Evolutionary conservation across 2,797 vertebrate genomes (phyloP), one percentile per base, ranked within the genome.

Genomic region (Clarias pachynema): DNA sequence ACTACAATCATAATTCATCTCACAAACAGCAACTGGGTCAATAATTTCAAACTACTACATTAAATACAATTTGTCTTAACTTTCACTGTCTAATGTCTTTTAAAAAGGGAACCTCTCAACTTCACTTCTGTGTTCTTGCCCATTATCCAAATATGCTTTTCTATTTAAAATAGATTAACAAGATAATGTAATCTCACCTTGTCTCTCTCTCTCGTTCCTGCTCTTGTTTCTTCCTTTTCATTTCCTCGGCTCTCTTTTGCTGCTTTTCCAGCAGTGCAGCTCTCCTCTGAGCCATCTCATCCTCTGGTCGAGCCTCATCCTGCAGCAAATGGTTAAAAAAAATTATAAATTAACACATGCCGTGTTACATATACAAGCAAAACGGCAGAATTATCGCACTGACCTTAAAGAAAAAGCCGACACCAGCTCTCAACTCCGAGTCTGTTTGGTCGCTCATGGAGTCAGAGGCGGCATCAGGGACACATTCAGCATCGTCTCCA

Each of bases 391-490:
- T 24, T 22, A 7, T 22, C 56, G 24, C 40, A 68, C 92, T 82
- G 70, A 97, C 97, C 96, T 97, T 98, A 81, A 97, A 98, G 93
- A 97, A 97, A 94, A 98, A 98, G 4, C 97, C 97, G 29, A 97
- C 89, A 3, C 95, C 95, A 72, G 86, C 90, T 90, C 90, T 95
- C 10, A 14, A 84, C 56, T 97, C 97, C 0, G 93, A 91, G 83
- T 96, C 96, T 0, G 91, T 93, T n/a, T 90, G 91, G 79, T 97
- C 97, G 31, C 95, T 96, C 89, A 95, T 91, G 0, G 96, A 94
- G 81, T 97, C 96, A 4, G 92, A 93, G 75, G 93, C 86, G n/a
- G 86, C 83, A 74, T 93, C 96, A 37, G 91, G 93, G 26, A 86
- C 91, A 24, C 93, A 93, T 0, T 95, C 96, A 0, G 86, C 89